Evolutionary conservation across 2,888 invertebrate genomes (phyloP).

Genomic region (Digitonthophagus gazella): DNA sequence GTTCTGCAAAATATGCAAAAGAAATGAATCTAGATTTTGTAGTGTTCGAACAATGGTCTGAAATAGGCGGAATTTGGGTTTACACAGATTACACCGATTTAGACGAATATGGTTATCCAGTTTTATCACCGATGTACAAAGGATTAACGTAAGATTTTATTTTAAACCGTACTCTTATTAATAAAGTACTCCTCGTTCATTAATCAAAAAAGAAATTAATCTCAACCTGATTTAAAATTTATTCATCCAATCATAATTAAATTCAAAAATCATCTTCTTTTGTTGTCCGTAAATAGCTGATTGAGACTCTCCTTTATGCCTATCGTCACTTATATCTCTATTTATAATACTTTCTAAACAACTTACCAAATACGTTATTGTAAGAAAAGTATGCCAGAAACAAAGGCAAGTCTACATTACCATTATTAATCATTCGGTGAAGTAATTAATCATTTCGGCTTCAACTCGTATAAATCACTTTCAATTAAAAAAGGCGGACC

Average conservation of each 20-base stretch:
- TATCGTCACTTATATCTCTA: no score
- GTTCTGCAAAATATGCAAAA: constrained; percentile 69
- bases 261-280: no score
- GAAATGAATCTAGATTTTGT: constrained; percentile 56
- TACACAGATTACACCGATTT: constrained; percentile 74
- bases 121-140: constrained; percentile 91
- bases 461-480: constrained; percentile 13
- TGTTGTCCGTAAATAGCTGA: no score
- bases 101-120: constrained; percentile 75
- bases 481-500: constrained; percentile 9
- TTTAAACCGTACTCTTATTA: no score
- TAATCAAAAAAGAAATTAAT: neutral
- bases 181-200: no score
- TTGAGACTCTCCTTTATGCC: no score
- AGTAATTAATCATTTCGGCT: constrained; percentile 9
- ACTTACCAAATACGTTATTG: no score
- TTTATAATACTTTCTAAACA: no score
- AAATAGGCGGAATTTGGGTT: constrained; percentile 89
- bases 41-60: constrained; percentile 72
- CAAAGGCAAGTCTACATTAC: neutral
- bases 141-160: constrained; percentile 66
- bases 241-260: no score
- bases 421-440: constrained; percentile 4
- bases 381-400: no score
- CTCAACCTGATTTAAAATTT: neutral